Base-by-base conservation (phyloP, 2,113 vertebrate species). In the Marcusenius ussheri region DNA sequence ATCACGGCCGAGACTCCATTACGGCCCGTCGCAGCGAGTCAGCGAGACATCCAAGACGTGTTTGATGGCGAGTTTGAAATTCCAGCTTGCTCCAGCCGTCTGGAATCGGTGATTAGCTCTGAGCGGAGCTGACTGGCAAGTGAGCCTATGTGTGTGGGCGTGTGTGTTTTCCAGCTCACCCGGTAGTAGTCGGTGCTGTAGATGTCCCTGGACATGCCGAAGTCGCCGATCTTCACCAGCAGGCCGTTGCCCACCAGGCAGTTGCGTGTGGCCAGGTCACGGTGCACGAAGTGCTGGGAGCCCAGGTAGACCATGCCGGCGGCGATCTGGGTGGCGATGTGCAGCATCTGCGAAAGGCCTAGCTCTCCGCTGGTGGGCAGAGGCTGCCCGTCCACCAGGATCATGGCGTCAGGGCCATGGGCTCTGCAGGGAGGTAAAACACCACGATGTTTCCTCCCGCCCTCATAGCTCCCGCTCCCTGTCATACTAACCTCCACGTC, bases 161-260 rank as follows among this genome's bases (percentile, higher is more conserved):
- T 3, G 3, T n/a, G 45, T 47, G 39, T 47, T 6, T 42, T 47
- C 15, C 15, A 80, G 45, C 97, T 98, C 97, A 99, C 98, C 97
- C 98, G 95, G 95, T 99, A 99, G 95, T 99, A 99, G 92, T 99
- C 98, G 1, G 98, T 99, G 95, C 98, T 99, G 96, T 99, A 99
- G 94, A 99, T 98, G 83, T 99, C 98, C 94, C 98, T 96, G 45
- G 98, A 99, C 98, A 99, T 99, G 90, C 98, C 98, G 83, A 99
- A 99, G 94, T 99, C 98, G 90, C 98, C 98, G 10, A 99, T 99
- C 95, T 99, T 99, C 93, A 99, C 98, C 93, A 98, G 96, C 31
- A 99, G 96, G 89, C 97, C 97, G 74, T 97, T 97, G 58, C 98
- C 98, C 1, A 99, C 98, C 93, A 99, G 96, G 93, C 98, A 99